These are phyloP conservation scores for Eilema caniola DNA, from an alignment of 2,888 invertebrate genomes.

Conservation along the genomic window DNA sequence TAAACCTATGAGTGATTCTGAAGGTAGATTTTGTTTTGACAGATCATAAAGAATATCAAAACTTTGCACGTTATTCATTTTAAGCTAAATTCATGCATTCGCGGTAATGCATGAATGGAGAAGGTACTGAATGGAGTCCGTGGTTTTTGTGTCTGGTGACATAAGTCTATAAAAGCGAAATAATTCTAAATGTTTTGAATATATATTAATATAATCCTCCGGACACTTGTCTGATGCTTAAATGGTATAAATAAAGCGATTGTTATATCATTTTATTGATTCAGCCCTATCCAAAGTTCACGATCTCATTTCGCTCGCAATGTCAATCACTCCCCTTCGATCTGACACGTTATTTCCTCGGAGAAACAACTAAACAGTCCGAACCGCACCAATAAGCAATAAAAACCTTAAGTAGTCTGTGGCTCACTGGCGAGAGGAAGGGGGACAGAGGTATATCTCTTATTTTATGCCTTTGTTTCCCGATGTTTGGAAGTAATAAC, in stretches of 20 bases:
- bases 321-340: slow-evolving; percentile 38
- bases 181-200: too few species aligned
- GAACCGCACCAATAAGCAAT: slow-evolving; percentile 55
- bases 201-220: too few species aligned
- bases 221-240: neutral
- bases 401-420: slow-evolving; percentile 41
- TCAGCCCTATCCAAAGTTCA: slow-evolving; percentile 13
- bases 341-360: slow-evolving; percentile 46
- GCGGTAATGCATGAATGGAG: too few species aligned
- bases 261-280: neutral
- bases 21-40: too few species aligned
- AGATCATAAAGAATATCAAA: too few species aligned
- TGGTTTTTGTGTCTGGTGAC: too few species aligned
- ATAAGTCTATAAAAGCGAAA: too few species aligned
- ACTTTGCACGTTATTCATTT: too few species aligned
- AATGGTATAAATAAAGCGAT: neutral
- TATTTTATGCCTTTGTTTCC: neutral
- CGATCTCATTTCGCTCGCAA: slow-evolving; percentile 25
- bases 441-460: neutral
- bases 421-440: slow-evolving; percentile 16
- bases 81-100: too few species aligned
- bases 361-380: slow-evolving; percentile 41
- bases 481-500: neutral
- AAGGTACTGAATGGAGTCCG: too few species aligned
- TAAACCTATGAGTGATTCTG: too few species aligned